phyloP scores from a whole-genome alignment of 2,113 vertebrate species.

The Grammomys surdaster region DNA sequence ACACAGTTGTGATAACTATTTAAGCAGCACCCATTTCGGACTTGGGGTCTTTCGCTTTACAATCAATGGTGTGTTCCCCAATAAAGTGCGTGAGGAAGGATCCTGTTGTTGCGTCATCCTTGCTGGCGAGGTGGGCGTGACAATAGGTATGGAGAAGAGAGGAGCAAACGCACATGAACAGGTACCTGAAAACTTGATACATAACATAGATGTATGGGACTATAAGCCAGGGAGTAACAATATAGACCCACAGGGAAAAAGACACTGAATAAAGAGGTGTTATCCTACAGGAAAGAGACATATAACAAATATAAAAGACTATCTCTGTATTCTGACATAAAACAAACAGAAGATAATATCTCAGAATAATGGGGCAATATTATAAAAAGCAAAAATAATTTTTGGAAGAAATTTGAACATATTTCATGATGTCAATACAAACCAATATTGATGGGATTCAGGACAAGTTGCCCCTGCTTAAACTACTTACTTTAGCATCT shows the following conservation, averaged over 20 bases:
- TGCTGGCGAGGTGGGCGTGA: no score
- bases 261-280: background rate
- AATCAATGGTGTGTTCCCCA: no score
- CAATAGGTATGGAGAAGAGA: background rate
- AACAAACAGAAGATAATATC: background rate
- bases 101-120: no score
- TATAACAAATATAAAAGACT: background rate
- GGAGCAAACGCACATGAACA: background rate
- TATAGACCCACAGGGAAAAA: background rate
- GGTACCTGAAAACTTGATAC: background rate
- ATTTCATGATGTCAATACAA: background rate
- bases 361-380: background rate
- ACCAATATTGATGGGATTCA: background rate
- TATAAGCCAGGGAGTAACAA: background rate
- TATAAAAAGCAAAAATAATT: background rate
- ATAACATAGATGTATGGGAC: background rate
- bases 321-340: background rate
- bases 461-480: rapidly evolving
- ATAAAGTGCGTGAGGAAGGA: no score
- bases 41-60: no score
- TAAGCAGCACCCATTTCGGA: no score
- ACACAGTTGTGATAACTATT: no score
- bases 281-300: background rate
- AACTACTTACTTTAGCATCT: background rate
- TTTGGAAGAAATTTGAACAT: background rate